Conservation (phyloP, 1,140 invertebrate species). For the Heterodera carotae region DNA sequence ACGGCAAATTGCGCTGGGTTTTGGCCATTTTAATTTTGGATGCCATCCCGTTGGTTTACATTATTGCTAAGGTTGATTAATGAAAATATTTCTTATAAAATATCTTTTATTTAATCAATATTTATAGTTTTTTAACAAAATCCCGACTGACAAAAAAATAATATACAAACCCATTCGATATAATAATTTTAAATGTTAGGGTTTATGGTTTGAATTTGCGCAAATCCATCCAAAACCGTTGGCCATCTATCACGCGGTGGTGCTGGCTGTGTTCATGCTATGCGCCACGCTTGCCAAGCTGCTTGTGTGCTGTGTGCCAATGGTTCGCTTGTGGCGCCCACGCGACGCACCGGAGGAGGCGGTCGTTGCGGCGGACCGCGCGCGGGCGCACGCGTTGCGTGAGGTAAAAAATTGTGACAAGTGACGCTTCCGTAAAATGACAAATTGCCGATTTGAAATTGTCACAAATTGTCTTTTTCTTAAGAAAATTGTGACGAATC, state of each 20-base stretch:
- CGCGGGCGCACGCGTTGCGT: background rate
- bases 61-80: background rate
- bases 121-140: too few relatives aligned
- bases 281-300: background rate
- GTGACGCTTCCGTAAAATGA: too few relatives aligned
- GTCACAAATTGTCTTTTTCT: too few relatives aligned
- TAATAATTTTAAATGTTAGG: too few relatives aligned
- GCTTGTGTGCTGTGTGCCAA: background rate
- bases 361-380: background rate
- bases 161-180: too few relatives aligned
- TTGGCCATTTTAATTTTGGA: slow-evolving; percentile 1
- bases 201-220: background rate
- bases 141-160: too few relatives aligned
- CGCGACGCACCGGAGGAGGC: background rate
- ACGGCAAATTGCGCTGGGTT: background rate
- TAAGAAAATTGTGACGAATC: too few relatives aligned
- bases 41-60: background rate
- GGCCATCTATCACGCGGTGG: slow-evolving; percentile 4
- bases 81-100: too few relatives aligned
- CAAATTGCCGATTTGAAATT: too few relatives aligned
- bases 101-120: too few relatives aligned
- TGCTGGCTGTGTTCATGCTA: background rate
- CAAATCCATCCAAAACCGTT: background rate
- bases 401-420: background rate
- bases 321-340: background rate